Evolutionary conservation across 2,888 invertebrate species (phyloP), one percentile per base, ranked within the genome.

Genomic region (Lasioglossum lativentre): DNA sequence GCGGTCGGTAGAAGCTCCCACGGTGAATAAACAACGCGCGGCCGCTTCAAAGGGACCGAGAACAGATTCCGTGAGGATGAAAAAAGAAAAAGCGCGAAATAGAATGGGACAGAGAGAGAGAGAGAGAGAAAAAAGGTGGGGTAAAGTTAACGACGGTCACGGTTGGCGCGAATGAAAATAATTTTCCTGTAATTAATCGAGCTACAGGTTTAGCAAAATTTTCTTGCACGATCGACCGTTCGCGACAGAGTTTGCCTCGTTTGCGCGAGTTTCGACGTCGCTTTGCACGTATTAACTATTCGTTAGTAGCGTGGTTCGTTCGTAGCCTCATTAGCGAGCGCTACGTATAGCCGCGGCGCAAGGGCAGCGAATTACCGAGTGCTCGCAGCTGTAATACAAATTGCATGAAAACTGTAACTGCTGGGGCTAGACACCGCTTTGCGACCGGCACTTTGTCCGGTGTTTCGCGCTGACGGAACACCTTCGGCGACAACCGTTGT

Each of bases 321-420:
- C 88, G 90, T 92, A 92, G 91, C 90, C 93, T 93, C 93, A 93
- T 93, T 93, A 93, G 93, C 91, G 93, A 88, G 90, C 90, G 84
- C 73, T 86, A 83, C 90, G 89, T 92, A 92, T 63, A 90, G 88
- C 90, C 88, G 73, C 30, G 5, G 59, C 59, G 63, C 59, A n/a
- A 19, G 66, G 88, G 91, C 90, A 89, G 92, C 92, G 92, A 93
- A 93, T 93, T 93, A 93, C 93, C 88, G 89, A 87, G 89, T 90
- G 83, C 86, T 92, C 88, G 90, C 91, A 90, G 90, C 90, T 91
- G 92, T 90, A 90, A 90, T 91, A 90, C 90, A 93, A 93, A 93
- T 92, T 92, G 91, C 92, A 93, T 91, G 93, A 91, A 90, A 91
- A 90, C 92, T 91, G 91, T 86, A 89, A 88, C 79, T 79, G 87